phyloP scores from a whole-genome alignment of 2,113 vertebrate species.

The Sinosuthora webbiana region DNA sequence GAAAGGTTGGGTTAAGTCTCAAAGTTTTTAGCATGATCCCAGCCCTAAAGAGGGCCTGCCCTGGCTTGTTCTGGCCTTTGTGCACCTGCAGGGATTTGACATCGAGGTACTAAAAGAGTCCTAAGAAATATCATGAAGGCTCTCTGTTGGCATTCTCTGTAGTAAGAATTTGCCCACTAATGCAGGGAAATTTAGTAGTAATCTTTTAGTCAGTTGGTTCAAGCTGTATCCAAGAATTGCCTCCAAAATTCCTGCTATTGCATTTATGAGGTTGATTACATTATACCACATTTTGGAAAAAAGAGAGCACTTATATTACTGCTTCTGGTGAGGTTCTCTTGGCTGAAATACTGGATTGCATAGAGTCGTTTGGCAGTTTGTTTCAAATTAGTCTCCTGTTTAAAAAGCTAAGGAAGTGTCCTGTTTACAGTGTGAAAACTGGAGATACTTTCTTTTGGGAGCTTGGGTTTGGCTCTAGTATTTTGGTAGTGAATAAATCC shows the following conservation, averaged over 20 bases:
- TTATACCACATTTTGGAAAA: not conserved
- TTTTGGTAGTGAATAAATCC: slow-evolving; percentile 46
- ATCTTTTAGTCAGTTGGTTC: not conserved
- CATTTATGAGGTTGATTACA: not conserved
- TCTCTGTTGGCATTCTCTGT: not conserved
- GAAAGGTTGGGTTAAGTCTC: not conserved
- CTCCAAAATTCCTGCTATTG: not conserved
- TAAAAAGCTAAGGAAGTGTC: slow-evolving; percentile 20
- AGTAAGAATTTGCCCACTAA: not conserved
- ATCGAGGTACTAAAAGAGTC: not conserved
- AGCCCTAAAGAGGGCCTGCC: not conserved
- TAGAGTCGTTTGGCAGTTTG: not conserved
- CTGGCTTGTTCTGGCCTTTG: not conserved
- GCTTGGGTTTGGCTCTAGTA: not conserved
- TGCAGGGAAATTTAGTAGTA: not conserved
- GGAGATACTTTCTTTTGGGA: slow-evolving; percentile 3
- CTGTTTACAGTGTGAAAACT: slow-evolving; percentile 18
- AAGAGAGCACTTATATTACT: not conserved
- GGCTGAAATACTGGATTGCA: not conserved
- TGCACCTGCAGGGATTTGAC: not conserved
- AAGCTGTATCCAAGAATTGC: not conserved
- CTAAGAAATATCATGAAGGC: not conserved
- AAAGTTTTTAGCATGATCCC: not conserved
- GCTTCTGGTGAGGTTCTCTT: not conserved
- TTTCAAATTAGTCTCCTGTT: slow-evolving; percentile 35